Conservation (phyloP, 1,140 invertebrate species). For the Ectropis grisescens region DNA sequence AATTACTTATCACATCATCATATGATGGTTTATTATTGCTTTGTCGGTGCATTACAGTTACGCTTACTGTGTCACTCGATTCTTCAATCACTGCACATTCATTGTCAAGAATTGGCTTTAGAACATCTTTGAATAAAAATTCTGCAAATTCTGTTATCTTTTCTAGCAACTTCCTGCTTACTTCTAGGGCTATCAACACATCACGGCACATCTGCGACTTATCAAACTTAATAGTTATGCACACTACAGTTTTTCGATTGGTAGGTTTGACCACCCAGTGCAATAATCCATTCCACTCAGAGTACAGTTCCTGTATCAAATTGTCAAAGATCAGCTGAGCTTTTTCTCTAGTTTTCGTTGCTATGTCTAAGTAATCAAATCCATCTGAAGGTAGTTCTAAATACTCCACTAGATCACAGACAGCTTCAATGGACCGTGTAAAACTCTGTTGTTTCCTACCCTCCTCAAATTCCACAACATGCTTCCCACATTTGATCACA, state of each 20-base stretch:
- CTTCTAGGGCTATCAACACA: constrained; percentile 64
- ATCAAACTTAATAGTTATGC: too few relatives aligned
- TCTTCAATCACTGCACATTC: constrained; percentile 66
- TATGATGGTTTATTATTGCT: constrained; percentile 66
- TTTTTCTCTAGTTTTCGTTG: constrained; percentile 51
- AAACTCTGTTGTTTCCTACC: constrained; percentile 55
- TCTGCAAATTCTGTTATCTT: constrained; percentile 65
- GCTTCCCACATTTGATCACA: constrained; percentile 67
- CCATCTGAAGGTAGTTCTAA: constrained; percentile 62
- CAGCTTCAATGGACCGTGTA: constrained; percentile 57
- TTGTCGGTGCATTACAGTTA: too few relatives aligned
- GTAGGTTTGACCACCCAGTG: constrained; percentile 21
- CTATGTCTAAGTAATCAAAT: constrained; percentile 67
- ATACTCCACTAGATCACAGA: constrained; percentile 61
- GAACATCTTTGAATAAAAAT: constrained; percentile 68
- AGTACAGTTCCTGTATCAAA: constrained; percentile 53
- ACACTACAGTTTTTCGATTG: too few relatives aligned
- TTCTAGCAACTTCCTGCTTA: constrained; percentile 55
- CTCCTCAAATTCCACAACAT: constrained; percentile 62
- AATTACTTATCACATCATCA: constrained; percentile 72
- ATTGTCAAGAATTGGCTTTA: constrained; percentile 70
- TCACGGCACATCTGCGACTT: constrained; percentile 39
- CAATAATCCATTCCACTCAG: constrained; percentile 64
- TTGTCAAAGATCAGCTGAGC: constrained; percentile 44
- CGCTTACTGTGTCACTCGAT: too few relatives aligned